Evolutionary conservation across 2,797 vertebrate genomes (phyloP), one percentile per base, ranked within the genome.

Genomic region (Podarcis siculus): DNA sequence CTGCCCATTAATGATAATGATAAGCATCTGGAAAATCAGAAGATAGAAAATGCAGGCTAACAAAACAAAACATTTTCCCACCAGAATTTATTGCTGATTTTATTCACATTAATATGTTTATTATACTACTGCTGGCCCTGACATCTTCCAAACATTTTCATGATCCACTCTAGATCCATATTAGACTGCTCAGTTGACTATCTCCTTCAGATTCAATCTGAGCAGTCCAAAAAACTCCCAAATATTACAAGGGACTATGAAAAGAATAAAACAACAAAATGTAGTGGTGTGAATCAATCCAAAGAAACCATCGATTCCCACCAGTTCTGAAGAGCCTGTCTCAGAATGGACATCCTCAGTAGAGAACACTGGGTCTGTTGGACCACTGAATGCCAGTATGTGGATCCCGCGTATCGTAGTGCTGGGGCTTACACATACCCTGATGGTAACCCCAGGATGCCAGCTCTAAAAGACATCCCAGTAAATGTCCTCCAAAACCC

Each of bases 1-100:
- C 85, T 91, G 78, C 81, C 72, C 89, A 61, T 27, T 79, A 37
- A 82, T 45, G 87, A 80, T 69, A 92, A 90, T 87, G 71, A 91
- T 89, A 84, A 85, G 76, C 61, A 79, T 88, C 32, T 13, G 79
- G 92, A 78, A 89, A 85, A 86, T 49, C 61, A 35, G n/a, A 25
- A 39, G 76, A 61, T 58, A 89, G 86, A 0, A 37, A 71, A 85
- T 49, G 10, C 0, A 23, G 8, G 0, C 25, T 76, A 87, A 25
- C 0, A n/a, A 80, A 1, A 0, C 66, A 71, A 77, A 81, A 81
- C 19, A 42, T 13, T 88, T 1, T 71, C 64, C 30, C 37, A 49
- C n/a, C 83, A 10, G 25, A 2, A 3, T 8, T 2, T 81, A 39
- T 30, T 42, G 61, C 58, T 66, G 25, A 39, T 82, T 82, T 82